A percentile compares a stretch with the other conserved stretches of the same genome.
Conservation (phyloP, 2,888 invertebrate species). For the Cacoxenus indagator region DNA sequence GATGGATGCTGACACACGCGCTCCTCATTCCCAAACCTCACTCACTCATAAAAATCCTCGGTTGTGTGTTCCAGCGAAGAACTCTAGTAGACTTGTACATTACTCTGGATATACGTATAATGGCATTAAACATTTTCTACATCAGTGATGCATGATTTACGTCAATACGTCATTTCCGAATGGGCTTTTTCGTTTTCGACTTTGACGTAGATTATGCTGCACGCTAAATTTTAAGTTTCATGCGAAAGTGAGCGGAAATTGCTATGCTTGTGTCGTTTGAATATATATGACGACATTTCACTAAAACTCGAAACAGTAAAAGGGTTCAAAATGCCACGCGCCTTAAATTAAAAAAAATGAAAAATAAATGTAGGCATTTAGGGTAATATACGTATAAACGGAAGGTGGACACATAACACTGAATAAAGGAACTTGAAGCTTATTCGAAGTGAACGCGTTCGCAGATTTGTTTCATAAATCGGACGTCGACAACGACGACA, state of each 20-base stretch:
- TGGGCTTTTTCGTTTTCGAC: neutral
- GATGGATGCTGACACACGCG: no score
- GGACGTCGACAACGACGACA: neutral
- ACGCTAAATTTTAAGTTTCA: no score
- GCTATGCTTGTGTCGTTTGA: neutral
- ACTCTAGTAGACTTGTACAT: no score
- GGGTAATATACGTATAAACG: constrained; percentile 41
- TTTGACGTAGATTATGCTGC: no score
- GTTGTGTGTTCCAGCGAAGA: no score
- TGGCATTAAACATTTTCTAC: constrained; percentile 60
- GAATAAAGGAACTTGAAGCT: neutral
- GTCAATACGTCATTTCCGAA: neutral
- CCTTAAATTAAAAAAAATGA: neutral
- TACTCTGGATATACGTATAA: constrained; percentile 31
- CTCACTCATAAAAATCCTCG: no score
- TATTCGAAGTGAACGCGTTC: neutral
- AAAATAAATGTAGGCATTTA: constrained; percentile 44
- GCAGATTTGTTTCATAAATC: constrained; percentile 12
- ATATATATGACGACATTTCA: constrained; percentile 22
- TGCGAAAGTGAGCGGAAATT: neutral
- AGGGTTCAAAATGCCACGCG: constrained; percentile 8
- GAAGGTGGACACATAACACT: constrained; percentile 40
- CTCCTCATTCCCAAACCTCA: no score
- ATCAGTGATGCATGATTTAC: constrained; percentile 57
- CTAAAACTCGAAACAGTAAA: neutral